Evolutionary conservation across 2,888 invertebrate genomes (phyloP).

Genomic region (Synergus japonicus): DNA sequence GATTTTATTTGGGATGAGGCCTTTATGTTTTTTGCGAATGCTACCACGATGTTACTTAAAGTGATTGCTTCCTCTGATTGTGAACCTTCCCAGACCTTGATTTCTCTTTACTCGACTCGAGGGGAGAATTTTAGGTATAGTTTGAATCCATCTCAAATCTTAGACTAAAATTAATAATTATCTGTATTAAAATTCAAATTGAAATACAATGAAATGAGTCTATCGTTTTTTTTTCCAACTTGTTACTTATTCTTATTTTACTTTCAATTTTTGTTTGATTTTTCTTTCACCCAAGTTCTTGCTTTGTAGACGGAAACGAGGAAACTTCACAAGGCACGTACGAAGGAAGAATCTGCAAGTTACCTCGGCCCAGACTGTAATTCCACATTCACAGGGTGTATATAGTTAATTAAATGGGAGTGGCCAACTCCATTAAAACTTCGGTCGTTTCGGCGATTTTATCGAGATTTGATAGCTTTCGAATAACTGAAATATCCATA

Average conservation of each 20-base stretch:
- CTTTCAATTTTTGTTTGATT: neutral
- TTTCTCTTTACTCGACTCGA: neutral
- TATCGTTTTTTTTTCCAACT: too few relatives aligned
- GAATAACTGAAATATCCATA: slow-evolving; percentile 57
- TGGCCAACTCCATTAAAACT: slow-evolving; percentile 58
- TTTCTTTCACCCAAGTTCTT: neutral
- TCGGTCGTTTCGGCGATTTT: slow-evolving; percentile 55
- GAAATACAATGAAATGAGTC: too few relatives aligned
- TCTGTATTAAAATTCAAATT: too few relatives aligned
- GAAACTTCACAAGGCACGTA: neutral
- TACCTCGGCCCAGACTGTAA: slow-evolving; percentile 2
- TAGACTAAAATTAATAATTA: too few relatives aligned
- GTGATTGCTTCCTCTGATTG: neutral
- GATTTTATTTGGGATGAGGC: neutral
- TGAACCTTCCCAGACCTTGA: neutral
- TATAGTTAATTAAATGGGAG: slow-evolving; percentile 58
- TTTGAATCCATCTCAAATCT: neutral
- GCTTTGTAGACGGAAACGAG: neutral
- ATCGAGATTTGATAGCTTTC: slow-evolving; percentile 53
- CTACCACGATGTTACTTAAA: neutral
- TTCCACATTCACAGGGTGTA: slow-evolving; percentile 46
- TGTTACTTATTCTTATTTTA: neutral
- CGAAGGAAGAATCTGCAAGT: slow-evolving; percentile 21
- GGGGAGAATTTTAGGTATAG: neutral
- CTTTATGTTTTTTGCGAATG: neutral